A percentile compares a stretch with the other conserved stretches of the same genome.
Conservation (phyloP, 2,888 invertebrate genomes). For the Elgonia sp. region DNA sequence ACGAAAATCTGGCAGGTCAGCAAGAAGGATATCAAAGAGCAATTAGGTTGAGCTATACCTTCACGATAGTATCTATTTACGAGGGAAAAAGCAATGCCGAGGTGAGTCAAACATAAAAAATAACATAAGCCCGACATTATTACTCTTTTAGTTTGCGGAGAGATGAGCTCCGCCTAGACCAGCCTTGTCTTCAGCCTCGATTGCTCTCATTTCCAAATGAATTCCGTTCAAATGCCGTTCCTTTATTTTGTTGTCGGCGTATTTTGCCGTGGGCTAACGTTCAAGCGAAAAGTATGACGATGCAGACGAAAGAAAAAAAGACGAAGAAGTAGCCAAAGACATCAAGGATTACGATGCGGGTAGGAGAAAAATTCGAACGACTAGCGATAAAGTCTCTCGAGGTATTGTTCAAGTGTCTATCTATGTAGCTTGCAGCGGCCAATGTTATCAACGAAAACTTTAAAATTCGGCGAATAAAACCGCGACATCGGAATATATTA, state of each 20-base stretch:
- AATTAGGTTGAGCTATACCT: constrained; percentile 9
- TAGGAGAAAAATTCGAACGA: constrained; percentile 69
- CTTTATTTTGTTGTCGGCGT: constrained; percentile 66
- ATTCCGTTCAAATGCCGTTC: constrained; percentile 60
- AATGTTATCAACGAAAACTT: constrained; percentile 47
- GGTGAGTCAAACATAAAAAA: constrained; percentile 35
- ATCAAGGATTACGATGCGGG: constrained; percentile 73
- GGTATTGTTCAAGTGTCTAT: constrained; percentile 76
- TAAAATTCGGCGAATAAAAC: constrained; percentile 32
- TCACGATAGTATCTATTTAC: constrained; percentile 19
- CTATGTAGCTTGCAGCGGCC: constrained; percentile 45
- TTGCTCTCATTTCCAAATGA: constrained; percentile 75
- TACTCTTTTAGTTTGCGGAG: background rate
- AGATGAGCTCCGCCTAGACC: constrained; percentile 4
- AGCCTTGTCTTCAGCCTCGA: constrained; percentile 65
- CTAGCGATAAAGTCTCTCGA: constrained; percentile 79
- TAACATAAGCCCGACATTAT: constrained; percentile 20
- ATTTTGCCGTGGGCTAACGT: constrained; percentile 48
- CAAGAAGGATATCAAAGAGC: constrained; percentile 18
- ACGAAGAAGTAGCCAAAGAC: constrained; percentile 43
- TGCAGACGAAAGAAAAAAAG: constrained; percentile 2
- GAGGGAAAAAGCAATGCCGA: constrained; percentile 16
- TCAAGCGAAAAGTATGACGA: constrained; percentile 58
- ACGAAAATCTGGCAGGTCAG: constrained; percentile 13
- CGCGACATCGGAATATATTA: too few species aligned